phyloP scores from a whole-genome alignment of 1,140 invertebrate genomes.

The Formica exsecta region DNA sequence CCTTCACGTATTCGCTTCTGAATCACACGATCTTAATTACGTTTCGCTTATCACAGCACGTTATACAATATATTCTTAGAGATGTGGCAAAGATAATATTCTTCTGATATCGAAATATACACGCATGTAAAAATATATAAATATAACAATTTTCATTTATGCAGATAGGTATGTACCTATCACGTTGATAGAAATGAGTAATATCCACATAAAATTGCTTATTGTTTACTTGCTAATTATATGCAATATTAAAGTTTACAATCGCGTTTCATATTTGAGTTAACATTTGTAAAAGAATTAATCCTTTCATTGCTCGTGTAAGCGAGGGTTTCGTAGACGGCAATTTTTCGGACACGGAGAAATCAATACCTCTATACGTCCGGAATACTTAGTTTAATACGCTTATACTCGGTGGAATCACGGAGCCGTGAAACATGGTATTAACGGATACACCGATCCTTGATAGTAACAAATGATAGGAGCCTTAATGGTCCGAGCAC shows the following conservation, averaged over 20 bases:
- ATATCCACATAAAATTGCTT: neutral
- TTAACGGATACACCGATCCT: slow-evolving; percentile 79
- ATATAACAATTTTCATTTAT: neutral
- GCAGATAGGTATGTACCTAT: neutral
- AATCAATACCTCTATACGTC: slow-evolving; percentile 67
- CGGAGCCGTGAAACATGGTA: slow-evolving; percentile 82
- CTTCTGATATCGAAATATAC: neutral
- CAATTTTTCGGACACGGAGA: slow-evolving; percentile 38
- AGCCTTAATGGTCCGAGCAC: slow-evolving; percentile 80
- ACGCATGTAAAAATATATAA: slow-evolving; percentile 11
- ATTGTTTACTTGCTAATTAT: slow-evolving; percentile 25
- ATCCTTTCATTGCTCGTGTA: slow-evolving; percentile 28
- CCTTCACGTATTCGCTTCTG: neutral
- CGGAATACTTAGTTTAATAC: slow-evolving; percentile 80
- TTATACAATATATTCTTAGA: neutral
- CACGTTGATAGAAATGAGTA: neutral
- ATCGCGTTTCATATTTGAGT: slow-evolving; percentile 32
- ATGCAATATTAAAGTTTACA: slow-evolving; percentile 21
- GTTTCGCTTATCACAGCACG: neutral
- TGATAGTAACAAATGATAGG: slow-evolving; percentile 84
- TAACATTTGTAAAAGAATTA: slow-evolving; percentile 10
- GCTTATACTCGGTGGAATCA: slow-evolving; percentile 79
- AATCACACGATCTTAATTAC: slow-evolving; percentile 16
- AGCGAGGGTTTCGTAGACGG: slow-evolving; percentile 43
- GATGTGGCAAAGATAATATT: neutral